Percentiles rank a stretch among this genome's conserved stretches.
These are phyloP conservation scores for Coenonympha arcania DNA, from an alignment of 2,888 invertebrate species.

Conservation along the genomic window DNA sequence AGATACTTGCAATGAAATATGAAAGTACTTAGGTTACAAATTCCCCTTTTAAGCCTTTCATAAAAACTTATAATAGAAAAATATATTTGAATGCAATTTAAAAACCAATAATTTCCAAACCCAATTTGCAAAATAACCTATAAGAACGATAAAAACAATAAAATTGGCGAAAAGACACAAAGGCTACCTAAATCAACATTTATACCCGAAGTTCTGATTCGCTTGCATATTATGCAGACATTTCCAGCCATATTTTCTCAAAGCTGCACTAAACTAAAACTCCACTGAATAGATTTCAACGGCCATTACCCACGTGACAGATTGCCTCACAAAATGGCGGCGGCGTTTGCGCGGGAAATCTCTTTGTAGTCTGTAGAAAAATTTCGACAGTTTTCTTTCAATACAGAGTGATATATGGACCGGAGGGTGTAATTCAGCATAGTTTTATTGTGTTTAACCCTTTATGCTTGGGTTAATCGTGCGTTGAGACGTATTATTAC, in stretches of 20 bases:
- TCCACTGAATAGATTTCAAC: slow-evolving; percentile 64
- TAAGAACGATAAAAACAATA: background rate
- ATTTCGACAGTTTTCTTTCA: slow-evolving; percentile 62
- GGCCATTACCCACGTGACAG: slow-evolving; percentile 77
- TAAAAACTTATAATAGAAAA: background rate
- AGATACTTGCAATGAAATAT: no score
- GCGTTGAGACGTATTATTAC: slow-evolving; percentile 12
- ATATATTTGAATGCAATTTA: background rate
- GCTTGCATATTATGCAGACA: no score
- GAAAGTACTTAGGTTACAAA: background rate
- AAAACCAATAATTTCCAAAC: background rate
- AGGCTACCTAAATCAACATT: slow-evolving; percentile 10
- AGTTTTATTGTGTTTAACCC: slow-evolving; percentile 51
- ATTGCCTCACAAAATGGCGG: slow-evolving; percentile 69
- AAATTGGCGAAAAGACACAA: background rate
- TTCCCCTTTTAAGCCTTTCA: background rate
- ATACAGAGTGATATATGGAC: slow-evolving; percentile 52
- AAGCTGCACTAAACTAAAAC: slow-evolving; percentile 24
- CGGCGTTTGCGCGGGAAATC: slow-evolving; percentile 51
- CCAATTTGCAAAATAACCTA: background rate
- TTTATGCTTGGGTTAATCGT: slow-evolving; percentile 40
- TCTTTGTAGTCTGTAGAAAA: slow-evolving; percentile 47
- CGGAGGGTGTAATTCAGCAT: slow-evolving; percentile 45
- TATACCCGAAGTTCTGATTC: slow-evolving; percentile 14
- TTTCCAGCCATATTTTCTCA: slow-evolving; percentile 28